Conservation (phyloP, 2,797 vertebrate genomes). For the Dendrocincla tyrannina region DNA sequence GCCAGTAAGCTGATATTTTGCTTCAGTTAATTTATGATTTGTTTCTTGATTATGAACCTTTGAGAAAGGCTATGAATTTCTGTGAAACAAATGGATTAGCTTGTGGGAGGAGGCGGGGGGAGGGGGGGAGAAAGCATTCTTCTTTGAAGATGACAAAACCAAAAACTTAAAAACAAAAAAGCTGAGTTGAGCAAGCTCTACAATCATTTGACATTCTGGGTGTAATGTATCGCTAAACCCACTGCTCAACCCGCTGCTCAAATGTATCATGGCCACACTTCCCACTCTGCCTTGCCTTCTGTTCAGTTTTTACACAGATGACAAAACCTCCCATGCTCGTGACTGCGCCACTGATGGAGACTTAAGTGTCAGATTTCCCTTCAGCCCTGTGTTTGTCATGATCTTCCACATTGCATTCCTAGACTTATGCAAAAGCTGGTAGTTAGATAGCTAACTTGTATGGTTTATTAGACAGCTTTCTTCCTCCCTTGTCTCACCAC, state of each 20-base stretch:
- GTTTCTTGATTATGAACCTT: conserved; percentile 13
- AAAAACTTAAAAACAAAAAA: not conserved
- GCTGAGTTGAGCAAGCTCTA: not conserved
- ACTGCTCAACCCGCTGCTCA: not conserved
- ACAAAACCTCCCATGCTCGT: not conserved
- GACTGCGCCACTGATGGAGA: not conserved
- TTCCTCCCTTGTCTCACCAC: accelerated
- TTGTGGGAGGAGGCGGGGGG: not conserved
- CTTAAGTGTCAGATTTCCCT: not conserved
- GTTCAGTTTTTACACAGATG: not conserved
- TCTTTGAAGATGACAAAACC: not conserved
- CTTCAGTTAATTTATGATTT: conserved; percentile 13
- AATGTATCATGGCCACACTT: not conserved
- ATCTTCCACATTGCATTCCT: not conserved
- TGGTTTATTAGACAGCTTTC: not conserved
- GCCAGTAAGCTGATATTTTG: not conserved
- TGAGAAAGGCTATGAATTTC: not conserved
- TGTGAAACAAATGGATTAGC: conserved; percentile 5
- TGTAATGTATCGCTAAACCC: not conserved
- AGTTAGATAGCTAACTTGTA: accelerated
- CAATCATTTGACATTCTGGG: not conserved
- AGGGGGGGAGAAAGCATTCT: not conserved
- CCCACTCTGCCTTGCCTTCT: not conserved
- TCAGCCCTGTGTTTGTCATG: not conserved
- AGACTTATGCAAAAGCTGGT: not conserved